Evolutionary conservation across 2,797 vertebrate species (phyloP).

Genomic region (Leuciscus waleckii): DNA sequence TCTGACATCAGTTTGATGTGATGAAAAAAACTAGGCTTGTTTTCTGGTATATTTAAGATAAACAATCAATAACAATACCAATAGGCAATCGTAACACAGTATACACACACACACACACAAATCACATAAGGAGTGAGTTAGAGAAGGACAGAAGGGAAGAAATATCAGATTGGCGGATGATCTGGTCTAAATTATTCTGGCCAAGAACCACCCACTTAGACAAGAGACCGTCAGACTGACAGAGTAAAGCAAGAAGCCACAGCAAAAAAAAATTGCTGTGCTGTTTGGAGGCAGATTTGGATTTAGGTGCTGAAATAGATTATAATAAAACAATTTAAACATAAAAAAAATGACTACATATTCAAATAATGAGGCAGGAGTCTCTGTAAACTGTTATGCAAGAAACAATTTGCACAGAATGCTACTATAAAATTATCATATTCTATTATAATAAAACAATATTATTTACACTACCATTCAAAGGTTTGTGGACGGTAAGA

Average conservation of each 20-base stretch:
- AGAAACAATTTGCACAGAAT: background rate
- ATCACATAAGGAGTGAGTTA: background rate
- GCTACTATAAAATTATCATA: background rate
- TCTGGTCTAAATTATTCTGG: background rate
- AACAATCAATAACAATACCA: background rate
- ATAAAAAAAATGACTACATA: no score
- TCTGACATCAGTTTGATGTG: conserved; percentile 1
- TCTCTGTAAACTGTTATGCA: background rate
- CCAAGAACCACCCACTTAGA: conserved; percentile 21
- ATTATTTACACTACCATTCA: background rate
- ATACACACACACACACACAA: background rate
- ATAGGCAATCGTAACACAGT: background rate
- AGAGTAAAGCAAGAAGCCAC: background rate
- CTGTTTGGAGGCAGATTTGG: conserved; percentile 7
- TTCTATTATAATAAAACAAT: background rate
- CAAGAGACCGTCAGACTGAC: background rate
- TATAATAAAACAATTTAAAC: background rate
- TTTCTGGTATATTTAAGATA: background rate
- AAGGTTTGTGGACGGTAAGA: background rate
- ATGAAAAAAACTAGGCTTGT: background rate
- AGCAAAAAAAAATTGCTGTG: background rate
- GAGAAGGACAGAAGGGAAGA: background rate
- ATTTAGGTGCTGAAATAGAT: background rate
- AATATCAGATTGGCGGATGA: background rate
- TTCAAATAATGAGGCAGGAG: background rate